phyloP scores from a whole-genome alignment of 92 coral and sea anemone species.

The Epizoanthus illoricatus region DNA sequence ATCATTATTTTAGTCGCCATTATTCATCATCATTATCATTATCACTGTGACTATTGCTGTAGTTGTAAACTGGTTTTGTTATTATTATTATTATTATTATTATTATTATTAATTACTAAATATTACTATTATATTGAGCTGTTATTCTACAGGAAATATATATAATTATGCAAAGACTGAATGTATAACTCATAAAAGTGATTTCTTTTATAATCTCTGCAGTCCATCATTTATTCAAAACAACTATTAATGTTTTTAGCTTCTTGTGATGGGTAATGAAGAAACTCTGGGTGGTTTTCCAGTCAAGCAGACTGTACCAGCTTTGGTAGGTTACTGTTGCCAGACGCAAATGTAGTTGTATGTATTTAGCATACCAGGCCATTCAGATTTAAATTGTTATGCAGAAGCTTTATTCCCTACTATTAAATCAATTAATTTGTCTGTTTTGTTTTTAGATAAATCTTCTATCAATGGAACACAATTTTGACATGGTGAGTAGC shows the following conservation, averaged over 20 bases:
- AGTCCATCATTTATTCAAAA: neutral
- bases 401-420: neutral
- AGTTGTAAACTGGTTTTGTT: too few species aligned
- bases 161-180: neutral
- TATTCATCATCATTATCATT: neutral
- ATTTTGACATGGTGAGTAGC: constrained; percentile 92
- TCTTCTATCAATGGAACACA: constrained; percentile 94
- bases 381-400: too few species aligned
- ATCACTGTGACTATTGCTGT: too few species aligned
- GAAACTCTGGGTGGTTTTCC: constrained; percentile 98
- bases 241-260: constrained; percentile 45
- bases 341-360: neutral
- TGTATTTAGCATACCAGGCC: neutral
- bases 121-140: neutral
- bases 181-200: neutral
- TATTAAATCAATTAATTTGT: neutral
- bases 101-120: too few species aligned
- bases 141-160: neutral
- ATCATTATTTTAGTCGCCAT: too few species aligned
- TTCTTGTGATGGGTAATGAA: constrained; percentile 98
- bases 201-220: constrained; percentile 1
- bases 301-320: constrained; percentile 97
- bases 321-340: constrained; percentile 74
- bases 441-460: constrained; percentile 66
- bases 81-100: too few species aligned